Conservation (phyloP, 37 sponge, comb jelly and placozoan genomes). For the Haliclona indistincta region DNA sequence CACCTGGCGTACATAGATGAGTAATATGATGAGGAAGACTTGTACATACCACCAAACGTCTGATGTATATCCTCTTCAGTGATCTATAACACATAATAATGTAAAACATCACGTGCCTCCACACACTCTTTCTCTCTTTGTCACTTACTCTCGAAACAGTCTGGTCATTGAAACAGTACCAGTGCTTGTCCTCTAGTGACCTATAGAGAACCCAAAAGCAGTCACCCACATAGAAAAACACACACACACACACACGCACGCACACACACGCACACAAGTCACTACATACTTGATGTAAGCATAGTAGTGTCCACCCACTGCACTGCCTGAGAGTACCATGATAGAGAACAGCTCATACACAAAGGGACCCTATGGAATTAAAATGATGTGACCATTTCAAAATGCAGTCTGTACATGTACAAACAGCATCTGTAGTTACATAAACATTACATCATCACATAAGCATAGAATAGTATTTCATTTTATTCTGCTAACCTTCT, state of each 20-base stretch:
- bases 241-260: too few species aligned
- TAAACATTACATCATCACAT: too few species aligned
- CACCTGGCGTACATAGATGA: slow-evolving; percentile 71
- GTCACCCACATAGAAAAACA: too few species aligned
- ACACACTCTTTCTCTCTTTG: background rate
- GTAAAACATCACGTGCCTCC: too few species aligned
- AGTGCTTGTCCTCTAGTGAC: slow-evolving; percentile 75
- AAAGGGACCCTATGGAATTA: slow-evolving; percentile 89
- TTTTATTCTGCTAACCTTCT: too few species aligned
- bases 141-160: slow-evolving; percentile 70
- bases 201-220: slow-evolving; percentile 49
- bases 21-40: slow-evolving; percentile 67
- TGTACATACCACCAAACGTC: slow-evolving; percentile 76
- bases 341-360: slow-evolving; percentile 94
- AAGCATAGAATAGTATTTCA: too few species aligned
- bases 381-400: too few species aligned
- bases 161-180: slow-evolving; percentile 97
- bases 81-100: too few species aligned
- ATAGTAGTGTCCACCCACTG: slow-evolving; percentile 95
- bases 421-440: too few species aligned
- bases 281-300: slow-evolving; percentile 96
- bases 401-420: too few species aligned
- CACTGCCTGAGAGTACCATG: slow-evolving; percentile 94
- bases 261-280: too few species aligned
- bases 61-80: slow-evolving; percentile 69